Evolutionary conservation across 2,797 vertebrate genomes (phyloP).

Genomic region (Danio aesculapii): DNA sequence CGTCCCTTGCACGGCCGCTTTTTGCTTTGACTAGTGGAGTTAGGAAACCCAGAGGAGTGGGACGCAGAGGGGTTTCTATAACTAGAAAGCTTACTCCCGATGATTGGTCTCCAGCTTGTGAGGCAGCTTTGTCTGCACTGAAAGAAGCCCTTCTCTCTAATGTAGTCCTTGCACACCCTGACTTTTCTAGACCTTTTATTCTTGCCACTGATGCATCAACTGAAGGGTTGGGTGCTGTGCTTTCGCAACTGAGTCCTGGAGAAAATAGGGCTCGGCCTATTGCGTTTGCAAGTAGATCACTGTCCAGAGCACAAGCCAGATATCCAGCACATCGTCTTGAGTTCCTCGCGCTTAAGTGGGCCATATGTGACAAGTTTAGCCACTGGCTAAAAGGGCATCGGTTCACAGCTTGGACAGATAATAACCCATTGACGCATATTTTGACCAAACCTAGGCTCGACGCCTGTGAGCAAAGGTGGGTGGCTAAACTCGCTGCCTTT

Average conservation of each 20-base stretch:
- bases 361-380: neutral
- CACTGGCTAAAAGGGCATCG: neutral
- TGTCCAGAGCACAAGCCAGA: too few relatives aligned
- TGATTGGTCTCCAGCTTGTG: slow-evolving; percentile 2
- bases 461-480: neutral
- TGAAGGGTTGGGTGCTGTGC: too few relatives aligned
- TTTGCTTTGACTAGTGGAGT: neutral
- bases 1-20: neutral
- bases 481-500: too few relatives aligned
- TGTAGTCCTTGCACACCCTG: too few relatives aligned
- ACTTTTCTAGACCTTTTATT: too few relatives aligned
- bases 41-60: neutral
- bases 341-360: too few relatives aligned
- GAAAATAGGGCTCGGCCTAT: too few relatives aligned
- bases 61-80: neutral
- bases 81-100: neutral
- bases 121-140: neutral
- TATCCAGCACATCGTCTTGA: too few relatives aligned
- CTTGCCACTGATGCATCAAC: too few relatives aligned
- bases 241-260: too few relatives aligned
- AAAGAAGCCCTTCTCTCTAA: neutral
- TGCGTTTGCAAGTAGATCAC: too few relatives aligned
- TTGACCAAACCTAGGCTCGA: neutral
- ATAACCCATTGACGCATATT: neutral
- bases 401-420: too few relatives aligned